Evolutionary conservation across 2,113 vertebrate species (phyloP).

Genomic region (Cottus gobio): DNA sequence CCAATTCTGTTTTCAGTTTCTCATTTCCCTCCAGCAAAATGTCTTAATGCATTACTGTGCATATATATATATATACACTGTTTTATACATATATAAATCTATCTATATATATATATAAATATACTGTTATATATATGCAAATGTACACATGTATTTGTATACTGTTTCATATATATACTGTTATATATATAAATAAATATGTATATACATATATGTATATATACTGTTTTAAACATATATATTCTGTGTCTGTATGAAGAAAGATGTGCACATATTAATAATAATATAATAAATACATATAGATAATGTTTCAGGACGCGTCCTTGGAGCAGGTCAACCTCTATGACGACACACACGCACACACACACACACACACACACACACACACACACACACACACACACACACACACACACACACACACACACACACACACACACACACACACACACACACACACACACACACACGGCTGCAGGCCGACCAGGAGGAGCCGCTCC

Average conservation of each 20-base stretch:
- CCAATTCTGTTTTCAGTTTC: neutral
- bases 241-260: no score
- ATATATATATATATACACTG: no score
- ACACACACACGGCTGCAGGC: constrained; percentile 10
- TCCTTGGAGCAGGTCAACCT: constrained; percentile 15
- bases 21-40: neutral
- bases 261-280: no score
- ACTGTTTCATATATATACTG: no score
- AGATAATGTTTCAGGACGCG: neutral
- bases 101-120: neutral
- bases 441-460: no score
- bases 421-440: no score
- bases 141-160: no score
- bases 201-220: neutral
- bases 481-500: constrained; percentile 1
- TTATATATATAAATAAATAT: neutral
- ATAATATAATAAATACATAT: neutral
- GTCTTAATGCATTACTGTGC: neutral
- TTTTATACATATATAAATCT: neutral
- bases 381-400: no score
- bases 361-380: no score
- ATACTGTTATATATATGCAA: no score
- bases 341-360: no score
- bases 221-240: neutral
- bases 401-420: no score